Conservation (phyloP, 2,113 vertebrate genomes). For the Centropus bengalensis region DNA sequence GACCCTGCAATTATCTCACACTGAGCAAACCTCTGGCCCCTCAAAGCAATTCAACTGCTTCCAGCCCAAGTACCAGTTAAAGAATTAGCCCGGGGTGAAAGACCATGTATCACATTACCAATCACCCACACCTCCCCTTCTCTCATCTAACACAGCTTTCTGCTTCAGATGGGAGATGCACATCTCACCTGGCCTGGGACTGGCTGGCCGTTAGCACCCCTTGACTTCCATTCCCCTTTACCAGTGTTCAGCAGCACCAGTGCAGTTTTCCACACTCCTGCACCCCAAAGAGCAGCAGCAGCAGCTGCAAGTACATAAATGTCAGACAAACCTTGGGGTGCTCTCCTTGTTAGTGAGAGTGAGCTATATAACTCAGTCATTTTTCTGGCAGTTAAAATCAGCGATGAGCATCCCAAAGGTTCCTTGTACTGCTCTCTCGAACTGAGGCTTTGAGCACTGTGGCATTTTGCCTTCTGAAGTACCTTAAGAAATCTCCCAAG, state of each 20-base stretch:
- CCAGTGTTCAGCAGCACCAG: neutral
- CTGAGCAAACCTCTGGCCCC: neutral
- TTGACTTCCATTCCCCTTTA: neutral
- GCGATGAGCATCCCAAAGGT: neutral
- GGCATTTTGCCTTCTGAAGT: neutral
- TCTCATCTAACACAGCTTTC: neutral
- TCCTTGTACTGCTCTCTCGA: neutral
- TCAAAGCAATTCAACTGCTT: neutral
- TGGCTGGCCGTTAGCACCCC: neutral
- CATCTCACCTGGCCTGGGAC: neutral
- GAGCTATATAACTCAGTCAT: neutral
- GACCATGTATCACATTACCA: neutral
- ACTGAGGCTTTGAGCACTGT: neutral
- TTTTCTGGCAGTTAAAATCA: neutral
- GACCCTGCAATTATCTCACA: conserved; percentile 21
- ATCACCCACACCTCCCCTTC: neutral
- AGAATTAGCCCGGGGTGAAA: conserved; percentile 43
- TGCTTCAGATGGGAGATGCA: neutral
- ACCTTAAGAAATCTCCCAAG: neutral
- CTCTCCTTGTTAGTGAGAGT: neutral
- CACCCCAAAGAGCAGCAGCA: neutral
- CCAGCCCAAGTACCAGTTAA: conserved; percentile 13
- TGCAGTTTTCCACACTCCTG: neutral
- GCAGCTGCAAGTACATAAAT: conserved; percentile 13
- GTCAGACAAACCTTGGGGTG: neutral